A percentile compares a stretch with the other conserved stretches of the same genome.
Evolutionary conservation across 2,888 invertebrate genomes (phyloP).

Genomic region (Hofmannophila pseudospretella): DNA sequence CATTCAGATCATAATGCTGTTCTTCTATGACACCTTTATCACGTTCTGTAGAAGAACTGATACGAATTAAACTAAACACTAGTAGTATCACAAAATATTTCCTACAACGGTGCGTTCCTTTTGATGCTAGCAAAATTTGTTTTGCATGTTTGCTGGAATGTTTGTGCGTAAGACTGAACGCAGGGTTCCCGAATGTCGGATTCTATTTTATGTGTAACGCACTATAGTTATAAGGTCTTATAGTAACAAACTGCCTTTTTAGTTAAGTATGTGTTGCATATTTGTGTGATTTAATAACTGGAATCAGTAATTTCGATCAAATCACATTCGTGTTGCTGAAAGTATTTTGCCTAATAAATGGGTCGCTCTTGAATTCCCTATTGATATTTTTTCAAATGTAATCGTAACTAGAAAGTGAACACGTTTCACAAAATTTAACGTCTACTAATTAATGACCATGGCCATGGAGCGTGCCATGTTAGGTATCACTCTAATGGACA

Average conservation of each 20-base stretch:
- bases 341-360: too few relatives aligned
- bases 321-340: too few relatives aligned
- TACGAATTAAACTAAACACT: not conserved
- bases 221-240: conserved; percentile 38
- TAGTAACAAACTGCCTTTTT: conserved; percentile 41
- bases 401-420: too few relatives aligned
- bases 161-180: conserved; percentile 39
- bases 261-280: conserved; percentile 40
- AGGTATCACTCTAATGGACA: too few relatives aligned
- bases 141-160: conserved; percentile 4
- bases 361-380: too few relatives aligned
- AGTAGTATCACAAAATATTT: conserved; percentile 15
- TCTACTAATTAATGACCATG: too few relatives aligned
- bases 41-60: not conserved
- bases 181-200: conserved; percentile 35
- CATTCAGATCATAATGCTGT: too few relatives aligned
- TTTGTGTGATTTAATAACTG: conserved; percentile 25
- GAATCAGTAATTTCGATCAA: conserved; percentile 4
- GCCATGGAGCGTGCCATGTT: too few relatives aligned
- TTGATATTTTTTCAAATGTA: too few relatives aligned
- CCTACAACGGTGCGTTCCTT: conserved; percentile 11
- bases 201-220: conserved; percentile 28
- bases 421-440: too few relatives aligned
- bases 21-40: too few relatives aligned
- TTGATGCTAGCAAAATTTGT: conserved; percentile 10